Evolutionary conservation across 2,797 vertebrate genomes (phyloP).

Genomic region (Bradypus variegatus): DNA sequence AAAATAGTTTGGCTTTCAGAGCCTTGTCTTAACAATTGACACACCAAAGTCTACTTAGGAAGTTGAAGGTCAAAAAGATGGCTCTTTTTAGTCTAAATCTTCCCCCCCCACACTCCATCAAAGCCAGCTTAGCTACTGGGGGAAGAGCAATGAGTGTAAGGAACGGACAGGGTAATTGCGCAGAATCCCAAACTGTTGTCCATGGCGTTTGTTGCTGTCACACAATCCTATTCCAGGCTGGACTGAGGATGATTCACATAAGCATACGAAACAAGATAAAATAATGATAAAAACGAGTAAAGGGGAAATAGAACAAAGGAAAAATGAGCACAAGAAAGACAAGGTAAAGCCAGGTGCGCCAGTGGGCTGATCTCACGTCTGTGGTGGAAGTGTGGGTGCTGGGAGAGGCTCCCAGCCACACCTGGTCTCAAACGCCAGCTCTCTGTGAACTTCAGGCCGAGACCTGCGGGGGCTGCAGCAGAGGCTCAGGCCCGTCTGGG

Average conservation of each 20-base stretch:
- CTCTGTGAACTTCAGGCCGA: not conserved
- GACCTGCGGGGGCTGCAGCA: not conserved
- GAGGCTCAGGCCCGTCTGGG: not conserved
- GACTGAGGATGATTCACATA: not conserved
- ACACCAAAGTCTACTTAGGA: not conserved
- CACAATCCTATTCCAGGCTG: not conserved
- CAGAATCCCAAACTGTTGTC: not conserved
- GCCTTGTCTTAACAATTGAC: not conserved
- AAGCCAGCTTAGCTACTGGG: not conserved
- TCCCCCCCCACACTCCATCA: not conserved
- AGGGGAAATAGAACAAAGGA: not conserved
- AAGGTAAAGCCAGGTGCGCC: not conserved
- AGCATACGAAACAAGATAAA: not conserved
- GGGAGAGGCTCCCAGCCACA: not conserved
- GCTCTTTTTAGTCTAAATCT: not conserved
- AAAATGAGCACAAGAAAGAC: not conserved
- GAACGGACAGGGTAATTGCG: not conserved
- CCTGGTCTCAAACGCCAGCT: not conserved
- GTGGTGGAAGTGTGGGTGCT: not conserved
- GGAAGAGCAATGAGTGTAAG: not conserved
- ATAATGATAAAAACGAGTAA: not conserved
- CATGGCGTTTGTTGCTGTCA: not conserved
- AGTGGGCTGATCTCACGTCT: not conserved
- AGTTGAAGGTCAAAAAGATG: not conserved
- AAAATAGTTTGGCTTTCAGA: not conserved